Percentiles rank a stretch among this genome's conserved stretches.
Evolutionary conservation across 2,113 vertebrate species (phyloP).

Genomic region (Atractosteus spatula): DNA sequence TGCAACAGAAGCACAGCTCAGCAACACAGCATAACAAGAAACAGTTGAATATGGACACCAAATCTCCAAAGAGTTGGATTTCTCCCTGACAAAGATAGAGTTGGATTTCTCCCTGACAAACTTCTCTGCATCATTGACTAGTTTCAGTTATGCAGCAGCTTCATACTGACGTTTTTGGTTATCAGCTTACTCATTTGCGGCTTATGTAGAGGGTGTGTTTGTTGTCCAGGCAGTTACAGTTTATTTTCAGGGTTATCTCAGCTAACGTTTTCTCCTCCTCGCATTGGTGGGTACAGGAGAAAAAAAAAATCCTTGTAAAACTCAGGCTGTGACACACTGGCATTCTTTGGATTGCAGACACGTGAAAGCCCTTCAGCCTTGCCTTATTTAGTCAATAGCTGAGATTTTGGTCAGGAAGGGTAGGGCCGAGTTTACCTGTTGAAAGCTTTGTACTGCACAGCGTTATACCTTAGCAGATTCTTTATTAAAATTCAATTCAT

Average conservation of each 20-base stretch:
- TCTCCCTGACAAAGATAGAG: too few species aligned
- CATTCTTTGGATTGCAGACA: conserved; percentile 24
- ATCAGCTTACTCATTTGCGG: conserved; percentile 20
- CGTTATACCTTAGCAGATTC: too few species aligned
- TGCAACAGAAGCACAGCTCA: too few species aligned
- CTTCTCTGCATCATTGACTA: neutral
- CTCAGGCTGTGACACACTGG: conserved; percentile 16
- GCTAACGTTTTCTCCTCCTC: conserved; percentile 1
- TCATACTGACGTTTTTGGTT: conserved; percentile 1
- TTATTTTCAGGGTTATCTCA: conserved; percentile 22
- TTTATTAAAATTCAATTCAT: too few species aligned
- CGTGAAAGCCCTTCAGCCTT: conserved; percentile 21
- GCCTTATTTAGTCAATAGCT: conserved; percentile 38
- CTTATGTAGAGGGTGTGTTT: conserved; percentile 11
- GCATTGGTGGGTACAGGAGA: neutral
- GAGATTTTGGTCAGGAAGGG: neutral
- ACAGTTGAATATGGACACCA: too few species aligned
- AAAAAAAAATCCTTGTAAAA: conserved; percentile 3
- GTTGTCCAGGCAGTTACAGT: neutral
- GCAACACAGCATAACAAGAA: too few species aligned
- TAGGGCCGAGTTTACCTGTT: conserved; percentile 29
- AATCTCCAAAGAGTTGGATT: too few species aligned
- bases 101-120: too few species aligned
- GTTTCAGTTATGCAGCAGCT: conserved; percentile 28
- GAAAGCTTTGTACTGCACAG: conserved; percentile 11